A percentile compares a stretch with the other conserved stretches of the same genome.
Evolutionary conservation across 1,140 invertebrate genomes (phyloP).

Genomic region (Drosophila kepulauana): DNA sequence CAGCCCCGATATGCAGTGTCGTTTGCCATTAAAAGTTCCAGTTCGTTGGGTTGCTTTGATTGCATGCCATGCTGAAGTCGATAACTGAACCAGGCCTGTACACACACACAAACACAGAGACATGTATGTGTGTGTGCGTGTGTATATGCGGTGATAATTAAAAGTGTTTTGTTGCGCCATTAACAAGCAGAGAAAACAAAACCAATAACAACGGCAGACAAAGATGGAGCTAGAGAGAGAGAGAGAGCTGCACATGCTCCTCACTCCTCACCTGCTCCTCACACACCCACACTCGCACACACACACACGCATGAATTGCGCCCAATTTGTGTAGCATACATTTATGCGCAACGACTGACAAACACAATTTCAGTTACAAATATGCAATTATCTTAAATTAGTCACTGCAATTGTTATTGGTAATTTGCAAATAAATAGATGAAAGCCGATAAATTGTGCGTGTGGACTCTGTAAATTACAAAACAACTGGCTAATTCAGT

Average conservation of each 20-base stretch:
- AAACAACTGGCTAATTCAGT: not conserved
- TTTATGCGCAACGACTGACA: slow-evolving; percentile 48
- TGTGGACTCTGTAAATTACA: not conserved
- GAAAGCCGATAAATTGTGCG: not conserved
- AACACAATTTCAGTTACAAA: slow-evolving; percentile 24
- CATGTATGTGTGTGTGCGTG: slow-evolving; percentile 22
- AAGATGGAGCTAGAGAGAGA: not conserved
- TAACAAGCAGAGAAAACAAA: slow-evolving; percentile 47
- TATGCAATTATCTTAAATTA: slow-evolving; percentile 21
- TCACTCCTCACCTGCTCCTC: no score
- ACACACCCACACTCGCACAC: slow-evolving; percentile 4
- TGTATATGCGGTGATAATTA: slow-evolving; percentile 59
- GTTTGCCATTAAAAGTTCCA: slow-evolving; percentile 50
- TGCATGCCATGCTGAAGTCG: slow-evolving; percentile 42
- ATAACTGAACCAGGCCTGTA: slow-evolving; percentile 29
- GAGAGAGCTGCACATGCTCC: not conserved
- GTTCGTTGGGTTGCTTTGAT: slow-evolving; percentile 67
- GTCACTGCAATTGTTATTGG: not conserved
- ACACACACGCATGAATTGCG: slow-evolving; percentile 21
- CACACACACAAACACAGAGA: not conserved
- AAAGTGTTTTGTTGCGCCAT: slow-evolving; percentile 66
- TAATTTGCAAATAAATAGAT: not conserved
- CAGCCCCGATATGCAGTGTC: slow-evolving; percentile 13
- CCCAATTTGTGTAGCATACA: slow-evolving; percentile 69
- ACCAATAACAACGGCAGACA: slow-evolving; percentile 21